Evolutionary conservation across 2,888 invertebrate species (phyloP).

Genomic region (Oegoconia quadripuncta): DNA sequence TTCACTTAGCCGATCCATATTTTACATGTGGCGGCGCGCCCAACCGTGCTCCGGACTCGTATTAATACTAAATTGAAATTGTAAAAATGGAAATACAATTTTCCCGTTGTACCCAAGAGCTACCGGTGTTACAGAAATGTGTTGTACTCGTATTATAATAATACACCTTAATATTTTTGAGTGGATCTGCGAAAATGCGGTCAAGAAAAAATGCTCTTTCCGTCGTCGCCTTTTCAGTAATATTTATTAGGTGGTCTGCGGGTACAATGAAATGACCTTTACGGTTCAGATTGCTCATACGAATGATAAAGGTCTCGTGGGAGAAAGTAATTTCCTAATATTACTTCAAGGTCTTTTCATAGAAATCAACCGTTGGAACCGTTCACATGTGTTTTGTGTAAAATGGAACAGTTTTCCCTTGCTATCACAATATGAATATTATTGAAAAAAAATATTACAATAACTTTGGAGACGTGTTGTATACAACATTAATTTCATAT

Average conservation of each 20-base stretch:
- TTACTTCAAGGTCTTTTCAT: too few relatives aligned
- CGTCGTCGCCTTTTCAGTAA: slow-evolving; percentile 2
- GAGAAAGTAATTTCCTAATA: too few relatives aligned
- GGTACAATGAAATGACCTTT: slow-evolving; percentile 5
- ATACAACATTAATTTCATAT: too few relatives aligned
- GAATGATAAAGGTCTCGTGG: too few relatives aligned
- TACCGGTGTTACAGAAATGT: slow-evolving; percentile 65
- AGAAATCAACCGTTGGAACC: too few relatives aligned
- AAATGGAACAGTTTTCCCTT: too few relatives aligned
- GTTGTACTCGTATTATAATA: slow-evolving; percentile 63
- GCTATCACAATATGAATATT: too few relatives aligned
- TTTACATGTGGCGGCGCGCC: slow-evolving; percentile 77
- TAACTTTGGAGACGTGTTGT: too few relatives aligned
- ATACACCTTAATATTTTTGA: slow-evolving; percentile 57
- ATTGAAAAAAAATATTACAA: too few relatives aligned
- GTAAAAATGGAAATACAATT: slow-evolving; percentile 79
- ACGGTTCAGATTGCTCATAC: background rate
- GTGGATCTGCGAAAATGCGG: slow-evolving; percentile 30
- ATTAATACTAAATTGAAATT: slow-evolving; percentile 80
- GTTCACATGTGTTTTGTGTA: too few relatives aligned
- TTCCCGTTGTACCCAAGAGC: slow-evolving; percentile 66
- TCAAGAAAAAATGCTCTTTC: slow-evolving; percentile 20
- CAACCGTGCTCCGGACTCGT: slow-evolving; percentile 69
- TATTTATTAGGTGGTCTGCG: slow-evolving; percentile 2
- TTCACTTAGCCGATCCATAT: slow-evolving; percentile 80